Percentiles rank a stretch among this genome's conserved stretches.
These are phyloP conservation scores for Pomacea maculata DNA, from an alignment of 1,140 invertebrate genomes.

Conservation along the genomic window DNA sequence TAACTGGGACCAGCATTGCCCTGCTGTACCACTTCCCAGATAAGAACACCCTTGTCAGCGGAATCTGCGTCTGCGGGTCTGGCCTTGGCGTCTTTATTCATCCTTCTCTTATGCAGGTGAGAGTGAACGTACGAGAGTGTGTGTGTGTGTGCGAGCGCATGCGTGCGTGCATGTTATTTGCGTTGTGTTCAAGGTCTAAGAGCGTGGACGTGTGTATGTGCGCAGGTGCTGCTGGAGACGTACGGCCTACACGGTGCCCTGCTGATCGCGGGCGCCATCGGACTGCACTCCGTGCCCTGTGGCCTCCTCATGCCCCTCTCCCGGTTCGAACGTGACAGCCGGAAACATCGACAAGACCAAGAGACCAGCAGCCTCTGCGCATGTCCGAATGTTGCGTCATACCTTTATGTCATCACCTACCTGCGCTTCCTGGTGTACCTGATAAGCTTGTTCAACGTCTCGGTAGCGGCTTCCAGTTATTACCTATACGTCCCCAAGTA, in stretches of 20 bases:
- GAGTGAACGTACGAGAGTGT: background rate
- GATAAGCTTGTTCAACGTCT: background rate
- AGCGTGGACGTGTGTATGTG: background rate
- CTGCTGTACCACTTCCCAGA: constrained; percentile 10
- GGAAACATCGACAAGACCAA: too few relatives aligned
- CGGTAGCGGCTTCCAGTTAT: background rate
- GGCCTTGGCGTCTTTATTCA: constrained; percentile 18
- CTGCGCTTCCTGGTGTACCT: constrained; percentile 16
- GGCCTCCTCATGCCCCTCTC: constrained; percentile 31
- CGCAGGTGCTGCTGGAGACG: constrained; percentile 19
- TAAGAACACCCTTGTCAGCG: constrained; percentile 13
- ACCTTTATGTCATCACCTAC: background rate
- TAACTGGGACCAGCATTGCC: constrained; percentile 1
- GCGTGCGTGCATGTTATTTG: background rate
- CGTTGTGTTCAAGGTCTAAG: too few relatives aligned
- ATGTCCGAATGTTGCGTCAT: background rate
- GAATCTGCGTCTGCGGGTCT: constrained; percentile 13
- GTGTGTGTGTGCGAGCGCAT: background rate
- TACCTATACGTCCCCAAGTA: constrained; percentile 17
- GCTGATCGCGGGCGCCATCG: constrained; percentile 31
- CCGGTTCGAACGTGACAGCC: background rate
- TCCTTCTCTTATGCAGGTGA: constrained; percentile 14
- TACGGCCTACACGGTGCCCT: constrained; percentile 31
- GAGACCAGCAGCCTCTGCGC: too few relatives aligned
- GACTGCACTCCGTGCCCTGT: constrained; percentile 21